A percentile compares a stretch with the other conserved stretches of the same genome.
Conservation (phyloP, 2,888 invertebrate genomes). For the Barypeithes pellucidus region DNA sequence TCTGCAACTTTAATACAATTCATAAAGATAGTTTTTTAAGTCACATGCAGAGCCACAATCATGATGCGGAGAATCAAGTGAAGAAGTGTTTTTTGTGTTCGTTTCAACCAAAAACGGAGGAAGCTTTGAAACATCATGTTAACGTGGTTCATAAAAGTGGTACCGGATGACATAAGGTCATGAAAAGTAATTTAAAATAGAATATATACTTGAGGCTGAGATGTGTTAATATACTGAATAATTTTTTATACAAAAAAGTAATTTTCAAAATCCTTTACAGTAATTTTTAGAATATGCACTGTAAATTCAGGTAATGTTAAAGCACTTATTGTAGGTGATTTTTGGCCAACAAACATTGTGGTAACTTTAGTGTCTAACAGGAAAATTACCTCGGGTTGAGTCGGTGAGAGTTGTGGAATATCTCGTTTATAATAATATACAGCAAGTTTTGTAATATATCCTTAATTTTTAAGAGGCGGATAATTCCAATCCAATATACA, state of each 20-base stretch:
- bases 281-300: neutral
- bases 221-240: neutral
- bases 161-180: conserved; percentile 38
- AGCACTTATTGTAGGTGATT: no score
- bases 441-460: no score
- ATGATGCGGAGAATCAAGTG: conserved; percentile 21
- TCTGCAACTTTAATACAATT: conserved; percentile 50
- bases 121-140: conserved; percentile 46
- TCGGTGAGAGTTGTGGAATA: no score
- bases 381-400: no score
- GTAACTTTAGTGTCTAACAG: no score
- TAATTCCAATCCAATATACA: no score
- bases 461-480: no score
- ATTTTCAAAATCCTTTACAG: neutral
- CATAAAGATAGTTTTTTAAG: conserved; percentile 50
- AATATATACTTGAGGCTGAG: conserved; percentile 3
- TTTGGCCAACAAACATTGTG: no score
- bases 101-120: conserved; percentile 38
- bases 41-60: conserved; percentile 43
- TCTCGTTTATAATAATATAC: no score
- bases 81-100: conserved; percentile 51
- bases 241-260: neutral
- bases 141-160: conserved; percentile 46
- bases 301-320: no score
- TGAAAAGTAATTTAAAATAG: neutral